These are phyloP conservation scores for Luffia ferchaultella DNA, from an alignment of 2,888 invertebrate species.

Conservation along the genomic window DNA sequence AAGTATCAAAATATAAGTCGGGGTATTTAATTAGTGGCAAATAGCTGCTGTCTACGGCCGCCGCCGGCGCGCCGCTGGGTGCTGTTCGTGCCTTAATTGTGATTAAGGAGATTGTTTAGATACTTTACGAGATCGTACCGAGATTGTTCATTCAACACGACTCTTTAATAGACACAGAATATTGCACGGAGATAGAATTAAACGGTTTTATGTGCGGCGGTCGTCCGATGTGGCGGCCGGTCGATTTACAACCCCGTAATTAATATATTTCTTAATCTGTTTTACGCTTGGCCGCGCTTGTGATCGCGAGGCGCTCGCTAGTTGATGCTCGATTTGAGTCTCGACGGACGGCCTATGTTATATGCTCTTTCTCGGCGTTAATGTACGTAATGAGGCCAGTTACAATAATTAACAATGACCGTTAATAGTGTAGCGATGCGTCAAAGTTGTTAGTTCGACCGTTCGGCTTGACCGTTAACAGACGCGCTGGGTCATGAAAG, in stretches of 20 bases:
- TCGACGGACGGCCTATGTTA: too few species aligned
- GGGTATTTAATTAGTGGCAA: background rate
- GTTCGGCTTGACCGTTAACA: background rate
- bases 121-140: background rate
- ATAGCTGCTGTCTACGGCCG: too few species aligned
- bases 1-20: background rate
- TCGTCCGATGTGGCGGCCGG: background rate
- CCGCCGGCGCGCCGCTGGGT: background rate
- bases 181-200: background rate
- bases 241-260: too few species aligned
- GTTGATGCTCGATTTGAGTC: too few species aligned
- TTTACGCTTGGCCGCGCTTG: too few species aligned
- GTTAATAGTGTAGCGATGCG: background rate
- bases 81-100: background rate
- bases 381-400: background rate
- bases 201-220: background rate
- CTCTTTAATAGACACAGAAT: background rate
- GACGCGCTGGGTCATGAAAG: background rate
- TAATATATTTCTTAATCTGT: too few species aligned
- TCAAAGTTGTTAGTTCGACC: background rate
- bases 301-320: too few species aligned
- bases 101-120: background rate
- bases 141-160: background rate
- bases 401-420: background rate
- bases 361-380: too few species aligned